A percentile compares a stretch with the other conserved stretches of the same genome.
Evolutionary conservation across 2,888 invertebrate species (phyloP).

Genomic region (Leucophora obtusa): DNA sequence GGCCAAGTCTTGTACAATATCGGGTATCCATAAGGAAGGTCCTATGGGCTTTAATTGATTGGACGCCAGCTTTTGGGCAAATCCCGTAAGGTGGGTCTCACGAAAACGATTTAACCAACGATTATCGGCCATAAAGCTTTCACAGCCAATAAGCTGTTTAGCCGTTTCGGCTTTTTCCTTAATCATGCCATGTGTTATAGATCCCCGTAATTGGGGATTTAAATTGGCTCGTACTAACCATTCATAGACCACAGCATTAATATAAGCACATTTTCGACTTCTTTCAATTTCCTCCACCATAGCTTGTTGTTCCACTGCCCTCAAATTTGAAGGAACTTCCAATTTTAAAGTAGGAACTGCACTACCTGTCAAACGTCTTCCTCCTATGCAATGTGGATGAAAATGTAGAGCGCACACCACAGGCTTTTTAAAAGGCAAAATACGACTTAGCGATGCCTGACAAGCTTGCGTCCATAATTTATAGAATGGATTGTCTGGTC

Average conservation of each 20-base stretch:
- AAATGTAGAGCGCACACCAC: slow-evolving; percentile 77
- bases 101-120: slow-evolving; percentile 76
- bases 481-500: slow-evolving; percentile 74
- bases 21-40: slow-evolving; percentile 73
- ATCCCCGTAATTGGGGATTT: slow-evolving; percentile 74
- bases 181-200: slow-evolving; percentile 76
- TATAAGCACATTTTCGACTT: slow-evolving; percentile 75
- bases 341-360: slow-evolving; percentile 73
- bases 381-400: slow-evolving; percentile 74
- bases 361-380: slow-evolving; percentile 73
- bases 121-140: slow-evolving; percentile 74
- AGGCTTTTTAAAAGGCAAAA: slow-evolving; percentile 75
- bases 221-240: slow-evolving; percentile 75
- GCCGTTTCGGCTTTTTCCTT: slow-evolving; percentile 75
- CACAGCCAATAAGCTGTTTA: slow-evolving; percentile 73
- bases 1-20: slow-evolving; percentile 74
- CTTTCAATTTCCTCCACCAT: slow-evolving; percentile 75
- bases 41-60: slow-evolving; percentile 74
- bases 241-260: slow-evolving; percentile 76
- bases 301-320: slow-evolving; percentile 73
- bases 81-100: slow-evolving; percentile 73
- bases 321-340: slow-evolving; percentile 73
- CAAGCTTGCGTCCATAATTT: slow-evolving; percentile 77
- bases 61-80: slow-evolving; percentile 73
- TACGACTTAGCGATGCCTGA: slow-evolving; percentile 75